These are phyloP conservation scores for Paralichthys olivaceus DNA, from an alignment of 2,113 vertebrate species.

Conservation along the genomic window DNA sequence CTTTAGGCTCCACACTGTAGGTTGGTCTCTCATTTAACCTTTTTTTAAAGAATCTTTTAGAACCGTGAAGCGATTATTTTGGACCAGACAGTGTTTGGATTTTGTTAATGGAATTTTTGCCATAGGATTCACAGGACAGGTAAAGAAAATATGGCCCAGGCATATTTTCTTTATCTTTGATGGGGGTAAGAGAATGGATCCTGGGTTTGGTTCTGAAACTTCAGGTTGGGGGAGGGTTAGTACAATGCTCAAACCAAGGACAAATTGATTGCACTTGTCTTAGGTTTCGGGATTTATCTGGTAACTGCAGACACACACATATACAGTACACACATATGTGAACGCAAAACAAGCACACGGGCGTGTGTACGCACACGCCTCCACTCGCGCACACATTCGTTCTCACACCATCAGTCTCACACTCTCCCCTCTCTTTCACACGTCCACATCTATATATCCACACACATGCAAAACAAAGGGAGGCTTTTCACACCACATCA, in stretches of 20 bases:
- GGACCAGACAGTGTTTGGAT: constrained; percentile 79
- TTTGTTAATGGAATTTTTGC: constrained; percentile 88
- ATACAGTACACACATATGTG: constrained; percentile 63
- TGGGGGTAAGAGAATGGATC: constrained; percentile 94
- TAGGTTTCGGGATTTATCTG: constrained; percentile 86
- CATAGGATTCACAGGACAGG: constrained; percentile 81
- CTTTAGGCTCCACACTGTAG: constrained; percentile 36
- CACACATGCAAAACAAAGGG: constrained; percentile 87
- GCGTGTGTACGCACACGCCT: constrained; percentile 28
- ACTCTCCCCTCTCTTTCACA: constrained; percentile 76
- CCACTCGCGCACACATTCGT: not conserved
- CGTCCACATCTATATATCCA: constrained; percentile 82
- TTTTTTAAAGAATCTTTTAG: constrained; percentile 44
- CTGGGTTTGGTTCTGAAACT: constrained; percentile 78
- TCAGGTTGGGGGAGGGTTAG: constrained; percentile 85
- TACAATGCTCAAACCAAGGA: constrained; percentile 89
- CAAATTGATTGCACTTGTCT: constrained; percentile 91
- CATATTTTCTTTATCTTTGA: constrained; percentile 87
- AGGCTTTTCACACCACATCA: constrained; percentile 78
- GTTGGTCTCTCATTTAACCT: constrained; percentile 44
- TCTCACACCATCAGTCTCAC: constrained; percentile 42
- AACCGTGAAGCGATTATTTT: constrained; percentile 71
- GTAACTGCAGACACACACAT: constrained; percentile 85
- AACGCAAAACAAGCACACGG: constrained; percentile 29
- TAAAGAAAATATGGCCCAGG: constrained; percentile 81